Base-by-base conservation (phyloP, 2,797 vertebrate species). In the Karalla daura region DNA sequence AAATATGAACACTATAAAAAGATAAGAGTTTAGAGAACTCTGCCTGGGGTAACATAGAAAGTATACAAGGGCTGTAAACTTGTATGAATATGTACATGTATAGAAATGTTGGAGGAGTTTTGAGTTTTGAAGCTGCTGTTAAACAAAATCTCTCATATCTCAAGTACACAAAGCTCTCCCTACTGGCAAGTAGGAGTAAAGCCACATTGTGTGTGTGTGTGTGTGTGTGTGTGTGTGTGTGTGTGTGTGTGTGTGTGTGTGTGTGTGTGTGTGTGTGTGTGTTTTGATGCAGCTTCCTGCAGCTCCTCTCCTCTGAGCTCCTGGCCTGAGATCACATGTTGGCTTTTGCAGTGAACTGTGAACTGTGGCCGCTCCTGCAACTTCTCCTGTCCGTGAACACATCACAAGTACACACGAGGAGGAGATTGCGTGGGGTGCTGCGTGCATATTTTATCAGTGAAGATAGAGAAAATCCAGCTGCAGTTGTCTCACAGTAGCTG, bases 321-420 rank as follows among this genome's bases (percentile, higher is more conserved):
- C 51, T 50, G 30, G 74, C 43, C 45, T 74, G 62, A 83, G 60
- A 69, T 86, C 81, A 86, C 58, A 86, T 84, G 76, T 88, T 80
- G 69, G 27, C 45, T 78, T 84, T 80, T 74, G n/a, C 80, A 61
- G 53, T 87, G 85, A 86, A 79, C 77, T 84, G 80, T 87, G 70
- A 82, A 63, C 43, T n/a, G n/a, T n/a, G 44, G 43, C 74, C 49
- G 53, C 66, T 67, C 40, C 63, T 76, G 69, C 70, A 73, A 43
- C 47, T 51, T 45, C 45, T 28, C 72, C 47, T 45, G 41, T 61
- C 28, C 47, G 30, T 52, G 53, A 65, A 52, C 62, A 59, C 46
- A 67, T 61, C 58, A 33, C n/a, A 66, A 24, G 36, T 11, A 46
- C 35, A 45, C 37, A 63, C 52, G 68, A 36, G 24, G 18, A 41